Conservation (phyloP, 2,113 vertebrate genomes). For the Eurypyga helias region DNA sequence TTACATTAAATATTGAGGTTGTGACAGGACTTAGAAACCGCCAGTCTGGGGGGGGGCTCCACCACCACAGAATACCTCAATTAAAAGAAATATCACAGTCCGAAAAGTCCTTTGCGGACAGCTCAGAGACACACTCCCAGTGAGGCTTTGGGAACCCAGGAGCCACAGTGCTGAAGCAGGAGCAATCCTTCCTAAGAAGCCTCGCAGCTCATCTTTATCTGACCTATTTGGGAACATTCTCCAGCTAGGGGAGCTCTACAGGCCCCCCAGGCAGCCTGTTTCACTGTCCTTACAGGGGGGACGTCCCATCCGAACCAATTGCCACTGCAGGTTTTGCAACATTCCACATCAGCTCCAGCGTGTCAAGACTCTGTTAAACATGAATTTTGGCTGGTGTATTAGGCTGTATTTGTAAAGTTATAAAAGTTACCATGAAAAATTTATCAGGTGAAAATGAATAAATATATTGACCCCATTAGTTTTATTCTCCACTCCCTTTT, state of each 20-base stretch:
- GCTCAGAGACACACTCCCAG: neutral
- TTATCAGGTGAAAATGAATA: neutral
- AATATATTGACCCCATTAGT: neutral
- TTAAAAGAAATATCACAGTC: neutral
- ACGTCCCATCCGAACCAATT: neutral
- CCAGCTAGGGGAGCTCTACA: neutral
- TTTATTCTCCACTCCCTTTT: neutral
- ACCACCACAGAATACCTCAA: neutral
- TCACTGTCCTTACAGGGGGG: neutral
- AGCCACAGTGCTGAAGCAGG: neutral
- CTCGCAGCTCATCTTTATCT: neutral
- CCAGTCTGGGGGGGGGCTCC: neutral
- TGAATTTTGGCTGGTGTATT: neutral
- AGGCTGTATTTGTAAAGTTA: neutral
- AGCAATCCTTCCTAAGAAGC: neutral
- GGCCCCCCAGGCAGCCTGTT: neutral
- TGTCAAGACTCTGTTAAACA: neutral
- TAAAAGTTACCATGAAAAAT: neutral
- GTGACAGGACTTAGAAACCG: neutral
- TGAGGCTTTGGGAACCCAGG: neutral
- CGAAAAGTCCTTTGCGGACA: neutral
- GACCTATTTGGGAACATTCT: conserved; percentile 37
- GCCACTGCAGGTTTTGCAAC: neutral
- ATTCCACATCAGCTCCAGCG: neutral
- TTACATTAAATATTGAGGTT: neutral